Conservation (phyloP, 2,797 vertebrate genomes). For the Corythornis leucogaster region DNA sequence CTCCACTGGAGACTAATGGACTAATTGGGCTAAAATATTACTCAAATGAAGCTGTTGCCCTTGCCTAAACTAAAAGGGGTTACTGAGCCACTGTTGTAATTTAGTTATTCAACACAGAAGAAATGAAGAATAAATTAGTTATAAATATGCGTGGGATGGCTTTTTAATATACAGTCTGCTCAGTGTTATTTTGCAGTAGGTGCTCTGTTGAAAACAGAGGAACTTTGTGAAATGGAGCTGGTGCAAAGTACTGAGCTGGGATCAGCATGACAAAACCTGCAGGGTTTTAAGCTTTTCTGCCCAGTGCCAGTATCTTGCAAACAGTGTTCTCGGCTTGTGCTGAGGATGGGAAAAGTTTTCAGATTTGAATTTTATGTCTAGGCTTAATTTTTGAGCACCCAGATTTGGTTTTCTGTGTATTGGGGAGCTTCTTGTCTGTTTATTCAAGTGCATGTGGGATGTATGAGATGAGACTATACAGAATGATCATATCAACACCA, state of each 20-base stretch:
- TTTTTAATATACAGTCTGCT: conserved; percentile 68
- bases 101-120: conserved; percentile 72
- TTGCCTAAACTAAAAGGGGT: conserved; percentile 74
- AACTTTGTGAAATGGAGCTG: conserved; percentile 8
- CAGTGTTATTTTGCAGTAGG: conserved; percentile 60
- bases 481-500: background rate
- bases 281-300: background rate
- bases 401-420: background rate
- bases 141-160: conserved; percentile 66
- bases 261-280: background rate
- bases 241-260: background rate
- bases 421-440: conserved; percentile 11
- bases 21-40: conserved; percentile 75
- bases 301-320: background rate
- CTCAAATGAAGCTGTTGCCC: conserved; percentile 74
- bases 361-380: background rate
- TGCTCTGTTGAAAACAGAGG: conserved; percentile 49
- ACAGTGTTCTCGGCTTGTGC: background rate
- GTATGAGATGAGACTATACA: background rate
- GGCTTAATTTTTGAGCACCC: background rate
- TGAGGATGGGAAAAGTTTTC: background rate
- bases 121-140: conserved; percentile 74
- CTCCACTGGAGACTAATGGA: conserved; percentile 77
- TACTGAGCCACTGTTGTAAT: conserved; percentile 75
- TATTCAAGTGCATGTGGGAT: background rate